phyloP scores from a whole-genome alignment of 1,140 invertebrate species.

The Solenopsis fugax region DNA sequence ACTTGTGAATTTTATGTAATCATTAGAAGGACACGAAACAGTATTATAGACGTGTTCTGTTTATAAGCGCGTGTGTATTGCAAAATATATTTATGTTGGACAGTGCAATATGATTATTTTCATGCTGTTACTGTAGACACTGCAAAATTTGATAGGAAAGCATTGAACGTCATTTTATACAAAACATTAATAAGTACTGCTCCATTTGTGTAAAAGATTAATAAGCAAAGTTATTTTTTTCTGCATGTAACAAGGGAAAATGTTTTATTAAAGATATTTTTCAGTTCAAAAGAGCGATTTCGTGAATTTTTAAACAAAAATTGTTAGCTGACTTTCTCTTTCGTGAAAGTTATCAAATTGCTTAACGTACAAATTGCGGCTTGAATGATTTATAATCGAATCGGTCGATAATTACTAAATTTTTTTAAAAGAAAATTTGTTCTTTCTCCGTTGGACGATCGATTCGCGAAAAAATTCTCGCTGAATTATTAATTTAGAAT shows the following conservation, averaged over 20 bases:
- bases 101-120: conserved; percentile 7
- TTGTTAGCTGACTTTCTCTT: not conserved
- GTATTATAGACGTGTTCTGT: conserved; percentile 50
- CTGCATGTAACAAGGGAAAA: not conserved
- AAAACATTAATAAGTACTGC: not conserved
- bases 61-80: not conserved
- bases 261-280: not conserved
- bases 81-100: conserved; percentile 17
- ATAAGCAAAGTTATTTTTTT: not conserved
- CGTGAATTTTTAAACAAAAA: not conserved
- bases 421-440: not conserved
- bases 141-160: not conserved
- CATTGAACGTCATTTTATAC: not conserved
- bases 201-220: not conserved
- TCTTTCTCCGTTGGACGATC: not conserved
- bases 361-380: not conserved
- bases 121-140: not conserved
- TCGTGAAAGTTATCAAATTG: conserved; percentile 7
- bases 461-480: not conserved
- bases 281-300: not conserved
- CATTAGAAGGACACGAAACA: conserved; percentile 41
- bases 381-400: not conserved
- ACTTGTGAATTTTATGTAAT: not conserved
- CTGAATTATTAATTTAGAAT: not conserved
- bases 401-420: not conserved